Evolutionary conservation across 2,888 invertebrate species (phyloP), one percentile per base, ranked within the genome.

Genomic region (Noctua comes): DNA sequence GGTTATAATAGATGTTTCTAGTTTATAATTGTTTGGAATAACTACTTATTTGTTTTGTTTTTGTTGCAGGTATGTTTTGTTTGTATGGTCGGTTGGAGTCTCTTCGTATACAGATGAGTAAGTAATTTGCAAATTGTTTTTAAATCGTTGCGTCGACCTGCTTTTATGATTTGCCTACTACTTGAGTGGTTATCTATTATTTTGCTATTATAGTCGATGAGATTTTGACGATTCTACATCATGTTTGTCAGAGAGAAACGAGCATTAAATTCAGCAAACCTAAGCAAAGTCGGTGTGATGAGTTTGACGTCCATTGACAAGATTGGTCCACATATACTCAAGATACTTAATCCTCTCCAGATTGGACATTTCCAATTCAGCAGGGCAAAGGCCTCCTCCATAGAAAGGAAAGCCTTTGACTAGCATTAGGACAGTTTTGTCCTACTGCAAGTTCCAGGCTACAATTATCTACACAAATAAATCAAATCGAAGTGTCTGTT

Each of bases 11-110:
- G 64, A 74, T 83, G 76, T 82, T 82, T 81, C 40, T 79, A 57
- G 64, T 75, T 79, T 51, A 70, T 68, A 76, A 76, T 83, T 83
- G 68, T 82, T 82, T 86, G 27, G 65, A 73, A 76, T 54, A 70
- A 36, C 11, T 70, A 64, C 57, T 86, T 76, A 83, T 66, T 65
- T 51, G 43, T 74, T 75, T 68, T 79, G 70, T 83, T 76, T 36
- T 84, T 48, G 77, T 88, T 88, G 6, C 88, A 88, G 88, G 88
- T 88, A 88, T 71, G 76, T 80, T 82, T 80, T 27, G 59, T 82
- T 78, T 40, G 40, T 27, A 21, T 48, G 40, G 27, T 57, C n/a
- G 24, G 10, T 68, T 54, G 40, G 27, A 51, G 46, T 57, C 66
- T 36, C 48, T 31, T 27, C 21, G 7, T 21, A 48, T 11, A n/a